Percentiles rank a stretch among this genome's conserved stretches.
phyloP scores from a whole-genome alignment of 1,140 invertebrate genomes.

The Alviniconcha marisindica region DNA sequence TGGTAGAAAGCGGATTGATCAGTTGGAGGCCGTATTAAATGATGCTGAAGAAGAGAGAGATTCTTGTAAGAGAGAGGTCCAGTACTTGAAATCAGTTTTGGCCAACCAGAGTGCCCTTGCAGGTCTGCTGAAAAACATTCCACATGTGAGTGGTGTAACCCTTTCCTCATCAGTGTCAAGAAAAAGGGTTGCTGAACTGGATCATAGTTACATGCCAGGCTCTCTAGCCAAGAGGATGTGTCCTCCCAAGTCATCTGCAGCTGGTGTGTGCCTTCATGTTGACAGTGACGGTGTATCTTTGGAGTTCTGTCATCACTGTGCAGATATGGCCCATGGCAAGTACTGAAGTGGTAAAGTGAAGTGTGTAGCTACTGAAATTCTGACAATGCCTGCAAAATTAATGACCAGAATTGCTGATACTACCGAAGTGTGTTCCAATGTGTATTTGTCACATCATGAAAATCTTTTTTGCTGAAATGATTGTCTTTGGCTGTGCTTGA shows the following conservation, averaged over 20 bases:
- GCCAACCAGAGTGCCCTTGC: constrained; percentile 71
- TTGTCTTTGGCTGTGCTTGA: neutral
- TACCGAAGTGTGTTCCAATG: neutral
- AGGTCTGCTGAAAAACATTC: constrained; percentile 68
- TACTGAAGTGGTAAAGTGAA: neutral
- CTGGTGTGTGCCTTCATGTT: constrained; percentile 73
- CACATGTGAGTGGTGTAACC: constrained; percentile 61
- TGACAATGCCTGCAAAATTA: neutral
- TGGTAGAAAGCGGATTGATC: constrained; percentile 57
- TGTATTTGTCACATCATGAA: neutral
- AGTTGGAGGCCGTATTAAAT: constrained; percentile 47
- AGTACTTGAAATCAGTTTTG: constrained; percentile 69
- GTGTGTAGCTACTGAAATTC: neutral
- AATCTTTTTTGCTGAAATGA: neutral
- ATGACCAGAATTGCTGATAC: neutral
- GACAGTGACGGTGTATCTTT: constrained; percentile 63
- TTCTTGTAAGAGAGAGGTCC: constrained; percentile 62
- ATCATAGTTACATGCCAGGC: constrained; percentile 68
- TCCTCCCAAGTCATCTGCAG: constrained; percentile 41
- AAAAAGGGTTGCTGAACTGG: constrained; percentile 55
- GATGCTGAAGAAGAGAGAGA: constrained; percentile 50
- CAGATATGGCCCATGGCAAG: constrained; percentile 21
- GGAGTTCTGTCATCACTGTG: constrained; percentile 68
- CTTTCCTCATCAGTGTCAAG: constrained; percentile 55
- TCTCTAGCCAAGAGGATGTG: too few relatives aligned